Base-by-base conservation (phyloP, 2,113 vertebrate species). In the Apodemus sylvaticus region DNA sequence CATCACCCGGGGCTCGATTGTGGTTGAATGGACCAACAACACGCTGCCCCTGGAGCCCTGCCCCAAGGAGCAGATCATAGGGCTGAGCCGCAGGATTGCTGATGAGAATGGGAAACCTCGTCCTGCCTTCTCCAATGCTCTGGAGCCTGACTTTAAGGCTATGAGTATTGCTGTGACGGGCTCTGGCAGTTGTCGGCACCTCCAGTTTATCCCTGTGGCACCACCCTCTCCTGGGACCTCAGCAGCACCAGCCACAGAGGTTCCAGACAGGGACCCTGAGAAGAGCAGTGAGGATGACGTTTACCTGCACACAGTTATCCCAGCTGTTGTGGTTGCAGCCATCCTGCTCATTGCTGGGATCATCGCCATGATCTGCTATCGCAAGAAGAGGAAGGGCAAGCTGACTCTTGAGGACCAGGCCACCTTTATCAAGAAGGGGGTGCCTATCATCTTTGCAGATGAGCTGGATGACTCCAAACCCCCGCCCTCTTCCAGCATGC, bases 371-470 rank as follows among this genome's bases (percentile, higher is more conserved):
- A 99, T 99, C 95, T 99, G 99, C 97, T 99, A 99, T 91, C 99
- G 99, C 76, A 99, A 99, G 98, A 99, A 99, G 97, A 99, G 99
- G 96, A 99, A 99, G 98, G 99, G 99, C 78, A 99, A 99, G 97
- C 98, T 99, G 97, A 99, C 99, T 53, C 99, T 99, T 0, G 99
- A 99, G 98, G 99, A 99, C 98, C 99, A 99, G 98, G 99, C 99
- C 90, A 99, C 99, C 64, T 99, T 99, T 97, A 99, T 99, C 95
- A 99, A 99, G 98, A 99, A 99, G 58, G 99, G 99, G 0, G 99
- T 99, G 93, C 99, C 99, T 22, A 99, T 99, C 88, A 99, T 99
- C 98, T 99, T 99, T 2, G 99, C 99, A 0, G 99, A 99, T 0
- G 99, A 99, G 98, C 98, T 99, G 85, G 99, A 99, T 0, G 99